A percentile compares a stretch with the other conserved stretches of the same genome.
phyloP scores from a whole-genome alignment of 2,888 invertebrate genomes.

The Spicauda simplicius region DNA sequence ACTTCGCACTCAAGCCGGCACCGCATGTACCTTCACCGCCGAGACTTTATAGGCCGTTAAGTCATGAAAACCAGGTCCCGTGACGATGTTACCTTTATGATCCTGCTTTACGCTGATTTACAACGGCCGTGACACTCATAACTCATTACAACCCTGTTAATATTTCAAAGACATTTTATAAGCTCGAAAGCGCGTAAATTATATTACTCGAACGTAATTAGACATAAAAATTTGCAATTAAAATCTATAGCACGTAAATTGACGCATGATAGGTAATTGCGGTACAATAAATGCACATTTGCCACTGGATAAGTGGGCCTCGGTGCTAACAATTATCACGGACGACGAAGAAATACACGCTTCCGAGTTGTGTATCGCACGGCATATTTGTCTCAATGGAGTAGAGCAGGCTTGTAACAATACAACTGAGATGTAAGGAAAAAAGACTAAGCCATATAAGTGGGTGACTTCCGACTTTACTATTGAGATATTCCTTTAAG shows the following conservation, averaged over 20 bases:
- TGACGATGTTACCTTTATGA: conserved; percentile 41
- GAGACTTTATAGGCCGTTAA: conserved; percentile 50
- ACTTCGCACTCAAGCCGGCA: conserved; percentile 53
- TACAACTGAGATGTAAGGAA: conserved; percentile 73
- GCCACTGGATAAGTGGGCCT: conserved; percentile 67
- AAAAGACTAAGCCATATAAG: conserved; percentile 67
- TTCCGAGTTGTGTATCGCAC: conserved; percentile 73
- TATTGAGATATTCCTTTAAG: conserved; percentile 40
- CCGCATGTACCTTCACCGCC: conserved; percentile 42
- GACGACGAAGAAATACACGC: conserved; percentile 58
- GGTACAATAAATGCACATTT: conserved; percentile 60
- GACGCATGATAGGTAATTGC: conserved; percentile 38
- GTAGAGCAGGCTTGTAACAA: conserved; percentile 67
- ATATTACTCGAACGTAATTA: conserved; percentile 5
- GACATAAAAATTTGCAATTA: conserved; percentile 30
- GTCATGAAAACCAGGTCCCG: conserved; percentile 45
- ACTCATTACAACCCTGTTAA: conserved; percentile 23
- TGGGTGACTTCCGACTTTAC: conserved; percentile 70
- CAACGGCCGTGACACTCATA: conserved; percentile 19
- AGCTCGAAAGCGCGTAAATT: conserved; percentile 4
- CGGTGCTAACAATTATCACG: conserved; percentile 69
- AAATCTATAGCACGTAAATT: conserved; percentile 24
- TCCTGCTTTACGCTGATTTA: conserved; percentile 34
- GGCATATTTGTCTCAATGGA: conserved; percentile 71
- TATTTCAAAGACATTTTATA: not conserved